Base-by-base conservation (phyloP, 2,888 invertebrate species). In the Drosophila falleni region DNA sequence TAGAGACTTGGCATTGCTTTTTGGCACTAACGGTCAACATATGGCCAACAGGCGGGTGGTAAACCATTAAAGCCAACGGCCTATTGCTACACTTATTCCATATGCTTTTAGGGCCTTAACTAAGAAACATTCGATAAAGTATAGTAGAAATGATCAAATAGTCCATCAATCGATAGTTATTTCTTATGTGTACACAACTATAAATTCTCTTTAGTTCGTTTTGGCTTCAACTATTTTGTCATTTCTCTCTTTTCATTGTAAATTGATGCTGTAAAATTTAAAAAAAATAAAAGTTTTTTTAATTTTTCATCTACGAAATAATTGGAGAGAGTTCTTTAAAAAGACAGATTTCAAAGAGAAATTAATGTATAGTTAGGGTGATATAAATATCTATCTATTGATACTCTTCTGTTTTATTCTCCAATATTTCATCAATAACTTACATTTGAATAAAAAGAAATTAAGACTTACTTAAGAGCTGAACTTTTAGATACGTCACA, bases 11-110 rank as follows among this genome's bases (percentile, higher is more conserved):
- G 6, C 51, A 11, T 42, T 56, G 33, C n/a, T 46, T 33, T 33
- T 35, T 33, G 33, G 35, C 26, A 26, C 1, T 5, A 56, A 56
- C 33, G 47, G 63, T 58, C 58, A 49, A 41, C 47, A 47, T 56
- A 56, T 56, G 62, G 56, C 31, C 26, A 47, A 47, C 35, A 46
- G 46, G 46, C 56, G 56, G 46, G 56, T 58, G 46, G 46, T 16
- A 37, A 16, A 9, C 37, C 58, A 47, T 47, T 47, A 58, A 58
- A 47, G 46, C 35, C 47, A 44, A 42, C 11, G 15, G 23, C 9
- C 15, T 15, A 33, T 11, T 42, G 31, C 42, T 10, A 15, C 55
- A 42, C 6, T 44, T 44, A 37, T 35, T 50, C 33, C 50, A 35
- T 35, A 50, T 50, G 50, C 50, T 13, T 35, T 50, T 13, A 35